Evolutionary conservation across 2,113 vertebrate species (phyloP).

Genomic region (Erythrolamprus reginae): DNA sequence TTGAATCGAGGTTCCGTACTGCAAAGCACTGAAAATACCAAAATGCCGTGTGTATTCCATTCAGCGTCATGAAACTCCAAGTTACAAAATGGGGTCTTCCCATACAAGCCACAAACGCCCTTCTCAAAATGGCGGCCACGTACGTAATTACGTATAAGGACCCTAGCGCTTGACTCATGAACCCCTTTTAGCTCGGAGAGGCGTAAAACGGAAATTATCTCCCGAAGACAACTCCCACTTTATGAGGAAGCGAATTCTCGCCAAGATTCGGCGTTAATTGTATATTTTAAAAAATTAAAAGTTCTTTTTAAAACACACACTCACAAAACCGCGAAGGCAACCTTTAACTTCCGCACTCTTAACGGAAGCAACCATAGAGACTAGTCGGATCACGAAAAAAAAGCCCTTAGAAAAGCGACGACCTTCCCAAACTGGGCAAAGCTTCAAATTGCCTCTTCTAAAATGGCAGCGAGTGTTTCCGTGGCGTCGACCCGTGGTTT

Average conservation of each 20-base stretch:
- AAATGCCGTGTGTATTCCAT: background rate
- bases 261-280: background rate
- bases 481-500: background rate
- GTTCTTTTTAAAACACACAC: too few relatives aligned
- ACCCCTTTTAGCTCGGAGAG: background rate
- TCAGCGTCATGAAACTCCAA: background rate
- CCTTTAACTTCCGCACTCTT: background rate
- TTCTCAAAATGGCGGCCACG: conserved; percentile 4
- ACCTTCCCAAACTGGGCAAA: background rate
- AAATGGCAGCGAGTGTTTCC: background rate
- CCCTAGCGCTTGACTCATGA: too few relatives aligned
- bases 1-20: too few relatives aligned
- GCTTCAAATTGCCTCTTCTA: background rate
- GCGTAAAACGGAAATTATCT: background rate
- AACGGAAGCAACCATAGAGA: background rate
- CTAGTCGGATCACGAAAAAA: background rate
- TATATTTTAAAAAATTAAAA: background rate
- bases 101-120: background rate
- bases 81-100: background rate
- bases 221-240: background rate
- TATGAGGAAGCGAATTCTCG: background rate
- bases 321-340: too few relatives aligned
- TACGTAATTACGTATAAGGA: background rate
- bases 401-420: background rate
- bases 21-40: background rate